phyloP scores from a whole-genome alignment of 2,888 invertebrate genomes.

The Heterodera filipjevi region DNA sequence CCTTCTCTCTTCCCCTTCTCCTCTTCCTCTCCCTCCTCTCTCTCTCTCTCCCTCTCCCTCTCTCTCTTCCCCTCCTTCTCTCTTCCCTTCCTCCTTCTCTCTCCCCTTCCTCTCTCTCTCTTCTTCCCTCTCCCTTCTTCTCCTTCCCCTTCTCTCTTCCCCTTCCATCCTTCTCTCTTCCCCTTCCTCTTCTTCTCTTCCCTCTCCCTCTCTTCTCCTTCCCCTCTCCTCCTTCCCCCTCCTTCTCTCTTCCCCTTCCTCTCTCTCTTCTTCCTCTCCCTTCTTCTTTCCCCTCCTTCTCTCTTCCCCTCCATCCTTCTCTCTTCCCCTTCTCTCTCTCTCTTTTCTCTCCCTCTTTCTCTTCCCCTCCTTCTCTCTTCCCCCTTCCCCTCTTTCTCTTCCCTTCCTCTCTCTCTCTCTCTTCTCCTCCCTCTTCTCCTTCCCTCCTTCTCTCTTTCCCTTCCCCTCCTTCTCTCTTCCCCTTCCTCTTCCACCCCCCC shows the following conservation, averaged over 20 bases:
- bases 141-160: not conserved
- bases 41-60: not conserved
- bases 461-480: not conserved
- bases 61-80: not conserved
- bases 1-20: not conserved
- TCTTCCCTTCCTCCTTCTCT: not conserved
- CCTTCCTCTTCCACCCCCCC: not conserved
- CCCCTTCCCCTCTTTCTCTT: not conserved
- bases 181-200: not conserved
- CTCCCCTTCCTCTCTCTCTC: not conserved
- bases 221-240: not conserved
- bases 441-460: not conserved
- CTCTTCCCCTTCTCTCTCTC: not conserved
- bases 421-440: not conserved
- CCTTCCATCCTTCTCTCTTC: not conserved
- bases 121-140: not conserved
- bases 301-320: not conserved
- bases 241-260: not conserved
- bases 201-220: not conserved
- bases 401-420: not conserved
- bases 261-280: not conserved
- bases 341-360: not conserved
- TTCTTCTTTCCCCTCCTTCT: slow-evolving; percentile 1
- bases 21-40: not conserved
- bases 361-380: not conserved